phyloP scores from a whole-genome alignment of 2,113 vertebrate genomes.

The Ranitomeya variabilis region DNA sequence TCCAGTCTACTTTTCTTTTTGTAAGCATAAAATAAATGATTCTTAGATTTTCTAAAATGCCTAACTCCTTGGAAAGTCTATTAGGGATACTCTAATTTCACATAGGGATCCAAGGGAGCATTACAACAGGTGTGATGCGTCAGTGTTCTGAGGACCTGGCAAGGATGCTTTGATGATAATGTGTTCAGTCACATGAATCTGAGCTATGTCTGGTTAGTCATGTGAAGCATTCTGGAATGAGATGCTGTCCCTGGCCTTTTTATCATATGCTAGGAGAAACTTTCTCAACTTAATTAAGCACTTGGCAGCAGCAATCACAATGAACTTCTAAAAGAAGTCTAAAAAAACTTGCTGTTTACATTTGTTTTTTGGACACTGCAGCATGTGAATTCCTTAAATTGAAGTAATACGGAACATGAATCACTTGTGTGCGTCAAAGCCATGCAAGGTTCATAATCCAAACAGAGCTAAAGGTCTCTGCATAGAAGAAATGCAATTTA shows the following conservation, averaged over 20 bases:
- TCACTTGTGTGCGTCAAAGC: conserved; percentile 27
- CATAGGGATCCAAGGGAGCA: conserved; percentile 28
- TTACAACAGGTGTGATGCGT: conserved; percentile 45
- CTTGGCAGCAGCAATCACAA: conserved; percentile 37
- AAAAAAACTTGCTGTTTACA: conserved; percentile 30
- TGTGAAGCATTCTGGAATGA: conserved; percentile 47
- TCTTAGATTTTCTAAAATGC: conserved; percentile 2
- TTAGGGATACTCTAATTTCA: conserved; percentile 47
- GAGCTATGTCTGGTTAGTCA: conserved; percentile 39
- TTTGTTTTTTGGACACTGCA: conserved; percentile 8
- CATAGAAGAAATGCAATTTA: background rate
- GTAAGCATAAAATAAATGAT: conserved; percentile 27
- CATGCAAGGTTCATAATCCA: conserved; percentile 22
- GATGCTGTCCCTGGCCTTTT: conserved; percentile 30
- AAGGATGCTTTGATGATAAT: conserved; percentile 50
- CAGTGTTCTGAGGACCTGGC: conserved; percentile 23
- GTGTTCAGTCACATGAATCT: conserved; percentile 49
- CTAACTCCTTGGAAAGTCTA: conserved; percentile 43
- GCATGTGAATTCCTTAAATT: conserved; percentile 2
- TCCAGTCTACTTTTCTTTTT: background rate
- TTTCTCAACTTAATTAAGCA: conserved; percentile 45
- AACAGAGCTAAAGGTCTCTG: background rate
- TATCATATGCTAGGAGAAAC: conserved; percentile 23
- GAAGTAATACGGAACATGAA: conserved; percentile 31
- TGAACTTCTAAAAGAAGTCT: conserved; percentile 3